A percentile compares a stretch with the other conserved stretches of the same genome.
phyloP scores from a whole-genome alignment of 2,888 invertebrate genomes.

The Xestia sexstrigata region DNA sequence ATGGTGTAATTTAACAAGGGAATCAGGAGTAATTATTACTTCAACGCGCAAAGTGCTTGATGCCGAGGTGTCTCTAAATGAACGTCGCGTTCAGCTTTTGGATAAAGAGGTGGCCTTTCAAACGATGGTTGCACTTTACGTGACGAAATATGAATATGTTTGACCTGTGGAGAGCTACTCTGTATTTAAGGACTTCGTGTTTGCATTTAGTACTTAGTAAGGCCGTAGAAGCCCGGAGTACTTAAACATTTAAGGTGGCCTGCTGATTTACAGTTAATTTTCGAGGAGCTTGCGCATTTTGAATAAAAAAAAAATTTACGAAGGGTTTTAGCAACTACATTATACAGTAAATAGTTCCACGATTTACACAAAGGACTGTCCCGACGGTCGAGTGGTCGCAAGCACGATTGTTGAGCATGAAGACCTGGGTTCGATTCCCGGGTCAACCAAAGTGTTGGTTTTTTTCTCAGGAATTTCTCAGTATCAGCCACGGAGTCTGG shows the following conservation, averaged over 20 bases:
- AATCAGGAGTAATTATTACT: conserved; percentile 74
- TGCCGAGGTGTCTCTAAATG: conserved; percentile 63
- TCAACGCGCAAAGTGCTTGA: conserved; percentile 64
- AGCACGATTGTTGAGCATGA: too few species aligned
- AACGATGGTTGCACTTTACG: not conserved
- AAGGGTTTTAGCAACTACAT: not conserved
- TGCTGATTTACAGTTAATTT: not conserved
- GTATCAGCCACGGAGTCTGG: too few species aligned
- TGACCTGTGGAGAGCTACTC: not conserved
- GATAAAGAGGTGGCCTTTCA: not conserved
- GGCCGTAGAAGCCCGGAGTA: too few species aligned
- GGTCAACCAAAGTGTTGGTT: too few species aligned
- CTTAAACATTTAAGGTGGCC: not conserved
- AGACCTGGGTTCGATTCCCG: too few species aligned
- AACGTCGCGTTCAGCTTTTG: conserved; percentile 50
- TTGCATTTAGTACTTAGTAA: not conserved
- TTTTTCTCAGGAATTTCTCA: too few species aligned
- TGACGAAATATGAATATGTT: not conserved
- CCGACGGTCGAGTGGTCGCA: too few species aligned
- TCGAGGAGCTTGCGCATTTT: not conserved
- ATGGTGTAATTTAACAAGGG: conserved; percentile 29
- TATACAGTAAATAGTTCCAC: not conserved
- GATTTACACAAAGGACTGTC: too few species aligned
- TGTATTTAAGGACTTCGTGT: not conserved
- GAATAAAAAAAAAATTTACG: not conserved